phyloP scores from a whole-genome alignment of 2,797 vertebrate species.

The Linurgus olivaceus region DNA sequence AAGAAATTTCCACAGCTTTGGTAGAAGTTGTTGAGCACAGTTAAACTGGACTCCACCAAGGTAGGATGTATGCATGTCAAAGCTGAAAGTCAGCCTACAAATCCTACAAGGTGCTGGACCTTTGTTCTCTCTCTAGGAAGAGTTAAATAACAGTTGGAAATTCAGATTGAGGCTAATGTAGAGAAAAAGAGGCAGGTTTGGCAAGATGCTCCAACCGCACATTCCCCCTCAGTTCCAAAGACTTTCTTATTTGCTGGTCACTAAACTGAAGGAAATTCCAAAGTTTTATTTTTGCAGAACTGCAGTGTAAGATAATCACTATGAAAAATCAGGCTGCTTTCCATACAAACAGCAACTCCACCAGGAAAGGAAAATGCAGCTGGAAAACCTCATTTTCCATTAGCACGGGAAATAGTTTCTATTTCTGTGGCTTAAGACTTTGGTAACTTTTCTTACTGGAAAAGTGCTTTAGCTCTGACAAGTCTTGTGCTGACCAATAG shows the following conservation, averaged over 20 bases:
- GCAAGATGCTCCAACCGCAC: slow-evolving; percentile 36
- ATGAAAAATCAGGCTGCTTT: slow-evolving; percentile 46
- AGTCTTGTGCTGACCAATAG: not conserved
- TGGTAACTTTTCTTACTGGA: slow-evolving; percentile 31
- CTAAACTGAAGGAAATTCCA: slow-evolving; percentile 65
- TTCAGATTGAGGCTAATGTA: not conserved
- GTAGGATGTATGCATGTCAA: not conserved
- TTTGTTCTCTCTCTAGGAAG: not conserved
- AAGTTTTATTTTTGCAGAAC: slow-evolving; percentile 14
- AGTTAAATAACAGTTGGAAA: slow-evolving; percentile 8
- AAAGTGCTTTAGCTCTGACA: slow-evolving; percentile 31
- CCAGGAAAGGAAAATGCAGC: slow-evolving; percentile 36
- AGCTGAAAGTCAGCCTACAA: not conserved
- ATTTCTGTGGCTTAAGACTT: slow-evolving; percentile 37
- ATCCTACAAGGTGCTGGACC: not conserved
- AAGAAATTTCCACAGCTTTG: not conserved
- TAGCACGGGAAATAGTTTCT: slow-evolving; percentile 28
- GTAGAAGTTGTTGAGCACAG: not conserved
- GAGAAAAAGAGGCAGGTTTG: slow-evolving; percentile 26
- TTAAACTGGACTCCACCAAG: not conserved
- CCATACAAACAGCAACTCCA: not conserved
- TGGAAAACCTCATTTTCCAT: slow-evolving; percentile 32
- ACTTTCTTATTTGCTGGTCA: slow-evolving; percentile 38
- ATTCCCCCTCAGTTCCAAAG: not conserved
- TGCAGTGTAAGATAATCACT: slow-evolving; percentile 29